phyloP scores from a whole-genome alignment of 2,888 invertebrate genomes.

The Chesias legatella region DNA sequence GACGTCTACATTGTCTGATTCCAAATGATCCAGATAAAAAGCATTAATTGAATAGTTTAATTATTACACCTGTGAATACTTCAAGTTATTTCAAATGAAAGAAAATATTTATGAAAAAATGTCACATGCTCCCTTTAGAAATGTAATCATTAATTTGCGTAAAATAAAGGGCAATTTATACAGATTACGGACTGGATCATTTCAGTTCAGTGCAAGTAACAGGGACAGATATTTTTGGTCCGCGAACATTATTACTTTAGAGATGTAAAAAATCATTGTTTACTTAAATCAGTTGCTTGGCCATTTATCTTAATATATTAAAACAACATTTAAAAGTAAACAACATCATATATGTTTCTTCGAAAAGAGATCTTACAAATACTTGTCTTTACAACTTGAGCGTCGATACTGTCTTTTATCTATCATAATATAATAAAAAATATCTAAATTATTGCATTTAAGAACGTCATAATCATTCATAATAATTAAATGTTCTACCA shows the following conservation, averaged over 20 bases:
- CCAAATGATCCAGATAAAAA: not conserved
- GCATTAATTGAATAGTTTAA: not conserved
- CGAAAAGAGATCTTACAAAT: constrained; percentile 44
- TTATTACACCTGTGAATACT: not conserved
- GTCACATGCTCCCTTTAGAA: too few relatives aligned
- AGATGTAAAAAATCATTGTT: constrained; percentile 12
- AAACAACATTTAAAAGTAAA: constrained; percentile 29
- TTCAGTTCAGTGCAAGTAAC: not conserved
- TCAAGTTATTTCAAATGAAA: not conserved
- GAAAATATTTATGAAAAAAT: too few relatives aligned
- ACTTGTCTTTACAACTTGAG: constrained; percentile 60
- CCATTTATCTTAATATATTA: constrained; percentile 6
- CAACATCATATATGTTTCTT: constrained; percentile 23
- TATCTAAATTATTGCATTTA: not conserved
- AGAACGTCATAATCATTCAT: constrained; percentile 27
- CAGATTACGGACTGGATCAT: not conserved
- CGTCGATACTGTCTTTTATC: constrained; percentile 39
- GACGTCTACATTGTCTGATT: constrained; percentile 3
- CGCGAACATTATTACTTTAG: constrained; percentile 14
- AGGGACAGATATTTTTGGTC: constrained; percentile 19
- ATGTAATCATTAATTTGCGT: too few relatives aligned
- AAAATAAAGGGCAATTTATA: too few relatives aligned
- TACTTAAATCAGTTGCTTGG: constrained; percentile 15
- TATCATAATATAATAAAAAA: too few relatives aligned
- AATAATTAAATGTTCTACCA: constrained; percentile 39